A percentile compares a stretch with the other conserved stretches of the same genome.
Conservation (phyloP, 2,113 vertebrate genomes). For the Phylloscopus trochiloides region DNA sequence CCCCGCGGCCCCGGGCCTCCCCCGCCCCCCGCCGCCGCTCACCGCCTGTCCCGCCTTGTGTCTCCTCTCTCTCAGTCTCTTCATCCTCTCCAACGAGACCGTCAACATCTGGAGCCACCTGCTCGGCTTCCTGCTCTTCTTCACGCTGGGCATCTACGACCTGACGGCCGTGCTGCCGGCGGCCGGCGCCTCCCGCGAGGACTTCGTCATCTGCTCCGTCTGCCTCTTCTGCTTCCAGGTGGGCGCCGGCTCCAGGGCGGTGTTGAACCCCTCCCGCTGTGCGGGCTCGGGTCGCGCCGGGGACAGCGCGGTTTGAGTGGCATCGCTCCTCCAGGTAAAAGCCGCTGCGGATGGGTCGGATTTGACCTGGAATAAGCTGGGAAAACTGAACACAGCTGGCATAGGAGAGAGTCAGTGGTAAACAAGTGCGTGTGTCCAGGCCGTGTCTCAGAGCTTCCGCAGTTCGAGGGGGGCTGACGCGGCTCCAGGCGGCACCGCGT, state of each 20-base stretch:
- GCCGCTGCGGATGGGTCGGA: accelerated
- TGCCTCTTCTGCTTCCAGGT: slow-evolving; percentile 96
- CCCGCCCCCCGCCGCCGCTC: neutral
- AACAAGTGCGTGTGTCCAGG: accelerated
- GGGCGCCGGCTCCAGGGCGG: neutral
- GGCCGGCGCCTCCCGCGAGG: slow-evolving; percentile 85
- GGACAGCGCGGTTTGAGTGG: accelerated
- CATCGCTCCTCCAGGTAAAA: accelerated
- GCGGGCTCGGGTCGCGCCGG: neutral
- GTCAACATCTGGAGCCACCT: slow-evolving; percentile 96
- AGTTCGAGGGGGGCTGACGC: neutral
- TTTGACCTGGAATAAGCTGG: accelerated
- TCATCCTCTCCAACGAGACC: slow-evolving; percentile 93
- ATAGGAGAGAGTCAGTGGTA: accelerated
- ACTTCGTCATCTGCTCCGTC: slow-evolving; percentile 93
- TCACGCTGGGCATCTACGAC: slow-evolving; percentile 88
- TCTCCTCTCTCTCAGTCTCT: slow-evolving; percentile 76
- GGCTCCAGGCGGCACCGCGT: accelerated
- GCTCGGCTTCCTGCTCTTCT: slow-evolving; percentile 91
- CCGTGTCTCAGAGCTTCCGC: accelerated
- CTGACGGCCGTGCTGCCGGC: slow-evolving; percentile 85
- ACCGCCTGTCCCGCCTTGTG: neutral
- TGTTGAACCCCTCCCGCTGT: accelerated
- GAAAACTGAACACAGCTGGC: accelerated
- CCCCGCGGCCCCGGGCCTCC: too few relatives aligned